A percentile compares a stretch with the other conserved stretches of the same genome.
phyloP scores from a whole-genome alignment of 2,113 vertebrate species.

The Clarias macrocephalus region DNA sequence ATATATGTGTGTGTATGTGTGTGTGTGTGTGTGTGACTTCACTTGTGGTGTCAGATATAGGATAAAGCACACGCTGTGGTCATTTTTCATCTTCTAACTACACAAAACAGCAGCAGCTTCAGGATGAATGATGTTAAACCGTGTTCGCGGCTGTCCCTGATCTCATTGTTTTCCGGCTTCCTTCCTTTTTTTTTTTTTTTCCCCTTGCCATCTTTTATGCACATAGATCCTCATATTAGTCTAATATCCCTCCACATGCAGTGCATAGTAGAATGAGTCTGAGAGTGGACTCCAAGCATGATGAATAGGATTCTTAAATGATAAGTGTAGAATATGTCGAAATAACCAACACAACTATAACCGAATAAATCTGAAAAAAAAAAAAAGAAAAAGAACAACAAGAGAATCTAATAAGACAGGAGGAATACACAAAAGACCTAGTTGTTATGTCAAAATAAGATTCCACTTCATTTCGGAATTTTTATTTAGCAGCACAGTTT shows the following conservation, averaged over 20 bases:
- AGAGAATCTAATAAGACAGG: neutral
- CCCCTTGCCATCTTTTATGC: neutral
- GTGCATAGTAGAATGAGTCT: neutral
- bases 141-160: neutral
- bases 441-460: neutral
- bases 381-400: neutral
- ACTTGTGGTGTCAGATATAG: neutral
- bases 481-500: neutral
- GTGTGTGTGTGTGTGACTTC: neutral
- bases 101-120: conserved; percentile 5
- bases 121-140: neutral
- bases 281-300: neutral
- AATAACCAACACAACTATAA: neutral
- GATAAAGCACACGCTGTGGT: neutral
- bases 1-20: neutral
- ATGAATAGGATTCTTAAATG: neutral
- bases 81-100: conserved; percentile 23
- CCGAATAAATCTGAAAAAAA: neutral
- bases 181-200: neutral
- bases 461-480: too few species aligned
- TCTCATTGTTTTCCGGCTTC: neutral
- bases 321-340: neutral
- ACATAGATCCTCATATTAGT: neutral
- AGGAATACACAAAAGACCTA: neutral
- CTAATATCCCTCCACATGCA: neutral